Evolutionary conservation across 2,888 invertebrate species (phyloP).

Genomic region (Synergus japonicus): DNA sequence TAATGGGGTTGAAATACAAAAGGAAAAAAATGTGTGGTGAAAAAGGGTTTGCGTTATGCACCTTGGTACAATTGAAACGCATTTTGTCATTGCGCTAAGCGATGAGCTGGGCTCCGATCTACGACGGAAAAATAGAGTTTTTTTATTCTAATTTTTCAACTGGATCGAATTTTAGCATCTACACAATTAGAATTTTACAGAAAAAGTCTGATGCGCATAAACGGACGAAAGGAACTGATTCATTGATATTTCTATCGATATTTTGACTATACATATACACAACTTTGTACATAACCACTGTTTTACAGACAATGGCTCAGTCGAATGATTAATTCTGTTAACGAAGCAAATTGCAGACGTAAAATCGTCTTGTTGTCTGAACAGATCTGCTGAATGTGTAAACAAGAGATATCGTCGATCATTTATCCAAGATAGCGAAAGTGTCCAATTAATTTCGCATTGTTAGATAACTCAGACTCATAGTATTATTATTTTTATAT

Average conservation of each 20-base stretch:
- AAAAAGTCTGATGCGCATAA: not conserved
- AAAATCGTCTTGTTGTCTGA: not conserved
- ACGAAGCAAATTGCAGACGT: not conserved
- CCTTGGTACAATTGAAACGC: conserved; percentile 5
- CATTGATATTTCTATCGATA: conserved; percentile 7
- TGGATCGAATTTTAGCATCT: not conserved
- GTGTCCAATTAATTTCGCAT: conserved; percentile 38
- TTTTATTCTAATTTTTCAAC: conserved; percentile 9
- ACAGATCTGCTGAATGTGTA: not conserved
- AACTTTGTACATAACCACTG: conserved; percentile 18
- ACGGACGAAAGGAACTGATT: conserved; percentile 12
- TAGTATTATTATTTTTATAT: conserved; percentile 72
- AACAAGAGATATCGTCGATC: conserved; percentile 42
- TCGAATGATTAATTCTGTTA: conserved; percentile 15
- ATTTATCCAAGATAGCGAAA: conserved; percentile 2
- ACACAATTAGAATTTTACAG: not conserved
- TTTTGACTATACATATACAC: conserved; percentile 18
- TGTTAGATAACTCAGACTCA: conserved; percentile 57
- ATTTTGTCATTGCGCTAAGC: conserved; percentile 12
- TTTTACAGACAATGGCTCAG: conserved; percentile 3
- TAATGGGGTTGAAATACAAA: not conserved
- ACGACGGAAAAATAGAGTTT: not conserved
- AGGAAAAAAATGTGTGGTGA: too few relatives aligned
- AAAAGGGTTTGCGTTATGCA: conserved; percentile 11
- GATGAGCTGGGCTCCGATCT: conserved; percentile 1